These are phyloP conservation scores for Muscicapa adusta DNA, from an alignment of 2,113 vertebrate genomes.

Conservation along the genomic window DNA sequence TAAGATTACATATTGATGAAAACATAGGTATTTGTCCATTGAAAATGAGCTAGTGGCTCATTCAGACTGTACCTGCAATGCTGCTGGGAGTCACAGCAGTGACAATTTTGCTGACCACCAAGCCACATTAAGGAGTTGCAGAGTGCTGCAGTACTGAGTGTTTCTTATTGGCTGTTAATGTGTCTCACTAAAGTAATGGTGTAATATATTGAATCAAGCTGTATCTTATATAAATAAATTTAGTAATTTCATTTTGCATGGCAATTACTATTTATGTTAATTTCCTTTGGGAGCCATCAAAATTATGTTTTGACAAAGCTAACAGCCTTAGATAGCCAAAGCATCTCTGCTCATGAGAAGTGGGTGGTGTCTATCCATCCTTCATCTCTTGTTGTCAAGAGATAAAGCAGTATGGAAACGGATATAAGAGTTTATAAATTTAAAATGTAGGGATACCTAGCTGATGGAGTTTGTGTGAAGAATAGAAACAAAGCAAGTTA, in stretches of 20 bases:
- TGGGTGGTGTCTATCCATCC: not conserved
- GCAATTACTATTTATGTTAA: not conserved
- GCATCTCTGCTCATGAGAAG: not conserved
- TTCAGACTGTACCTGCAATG: not conserved
- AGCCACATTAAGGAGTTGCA: not conserved
- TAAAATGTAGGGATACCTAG: not conserved
- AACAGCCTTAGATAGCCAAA: not conserved
- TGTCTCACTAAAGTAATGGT: not conserved
- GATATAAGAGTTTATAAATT: not conserved
- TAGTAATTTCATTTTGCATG: not conserved
- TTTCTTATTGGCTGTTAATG: not conserved
- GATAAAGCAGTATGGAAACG: not conserved
- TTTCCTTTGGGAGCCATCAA: not conserved
- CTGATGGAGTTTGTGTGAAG: not conserved
- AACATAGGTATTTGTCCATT: not conserved
- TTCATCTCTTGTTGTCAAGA: not conserved
- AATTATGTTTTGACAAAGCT: not conserved
- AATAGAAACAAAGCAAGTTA: not conserved
- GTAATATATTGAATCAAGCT: not conserved
- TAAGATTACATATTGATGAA: not conserved
- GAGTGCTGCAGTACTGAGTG: not conserved
- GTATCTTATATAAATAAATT: not conserved
- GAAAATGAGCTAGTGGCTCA: not conserved
- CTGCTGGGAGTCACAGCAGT: not conserved
- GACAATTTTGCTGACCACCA: not conserved